These are phyloP conservation scores for Myrmecobius fasciatus DNA, from an alignment of 2,113 vertebrate genomes.

Conservation along the genomic window DNA sequence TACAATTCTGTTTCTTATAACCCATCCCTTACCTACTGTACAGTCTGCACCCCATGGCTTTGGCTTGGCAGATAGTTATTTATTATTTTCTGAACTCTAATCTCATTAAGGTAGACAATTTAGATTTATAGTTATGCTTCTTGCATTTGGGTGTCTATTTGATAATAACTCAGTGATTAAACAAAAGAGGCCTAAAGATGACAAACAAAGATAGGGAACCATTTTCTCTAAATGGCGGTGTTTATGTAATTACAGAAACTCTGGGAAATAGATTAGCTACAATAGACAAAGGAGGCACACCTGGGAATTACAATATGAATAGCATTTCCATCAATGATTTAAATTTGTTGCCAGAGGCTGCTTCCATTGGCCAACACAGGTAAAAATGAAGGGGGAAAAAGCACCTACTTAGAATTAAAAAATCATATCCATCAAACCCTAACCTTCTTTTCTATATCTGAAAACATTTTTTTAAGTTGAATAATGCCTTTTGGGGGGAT, in stretches of 20 bases:
- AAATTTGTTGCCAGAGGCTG: conserved; percentile 55
- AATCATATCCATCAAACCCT: background rate
- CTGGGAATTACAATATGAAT: conserved; percentile 46
- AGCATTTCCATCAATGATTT: conserved; percentile 45
- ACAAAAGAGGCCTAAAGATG: conserved; percentile 51
- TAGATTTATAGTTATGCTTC: conserved; percentile 52
- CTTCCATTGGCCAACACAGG: conserved; percentile 46
- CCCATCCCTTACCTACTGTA: background rate
- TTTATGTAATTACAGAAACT: conserved; percentile 57
- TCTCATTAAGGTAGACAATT: conserved; percentile 48
- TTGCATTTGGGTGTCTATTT: conserved; percentile 44
- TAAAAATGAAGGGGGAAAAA: conserved; percentile 51
- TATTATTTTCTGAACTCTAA: conserved; percentile 21
- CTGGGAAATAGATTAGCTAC: conserved; percentile 61
- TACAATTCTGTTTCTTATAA: background rate
- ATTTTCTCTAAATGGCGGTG: conserved; percentile 55
- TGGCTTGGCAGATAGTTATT: background rate
- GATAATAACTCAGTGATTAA: conserved; percentile 55
- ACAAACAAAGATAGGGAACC: conserved; percentile 47
- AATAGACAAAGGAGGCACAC: conserved; percentile 46
- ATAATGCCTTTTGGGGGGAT: background rate
- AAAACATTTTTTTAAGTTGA: background rate
- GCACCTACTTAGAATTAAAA: background rate
- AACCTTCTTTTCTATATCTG: background rate
- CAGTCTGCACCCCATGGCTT: background rate